Conservation (phyloP, 2,113 vertebrate species). For the Irena cyanogastra region DNA sequence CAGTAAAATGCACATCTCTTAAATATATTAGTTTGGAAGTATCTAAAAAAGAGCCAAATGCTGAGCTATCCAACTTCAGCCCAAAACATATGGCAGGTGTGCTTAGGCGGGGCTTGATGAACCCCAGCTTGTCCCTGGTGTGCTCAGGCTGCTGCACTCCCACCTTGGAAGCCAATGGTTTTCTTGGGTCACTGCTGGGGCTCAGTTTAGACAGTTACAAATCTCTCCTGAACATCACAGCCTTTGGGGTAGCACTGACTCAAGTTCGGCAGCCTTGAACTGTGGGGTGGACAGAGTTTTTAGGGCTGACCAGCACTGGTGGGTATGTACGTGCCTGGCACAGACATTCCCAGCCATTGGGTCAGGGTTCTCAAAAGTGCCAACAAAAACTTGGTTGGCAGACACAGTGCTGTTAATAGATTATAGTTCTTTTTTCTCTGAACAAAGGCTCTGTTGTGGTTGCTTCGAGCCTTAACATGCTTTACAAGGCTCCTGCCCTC, state of each 20-base stretch:
- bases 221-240: neutral
- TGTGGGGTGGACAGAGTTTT: neutral
- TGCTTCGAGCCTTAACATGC: neutral
- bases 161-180: rapidly evolving
- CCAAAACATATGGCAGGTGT: neutral
- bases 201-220: neutral
- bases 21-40: neutral
- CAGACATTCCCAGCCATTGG: neutral
- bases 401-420: neutral
- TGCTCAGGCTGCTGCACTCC: neutral
- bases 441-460: neutral
- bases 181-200: neutral
- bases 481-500: neutral
- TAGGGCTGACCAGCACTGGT: neutral
- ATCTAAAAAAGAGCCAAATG: neutral
- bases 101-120: neutral
- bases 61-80: neutral
- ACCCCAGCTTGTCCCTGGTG: neutral
- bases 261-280: neutral
- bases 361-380: neutral
- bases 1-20: neutral
- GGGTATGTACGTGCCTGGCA: rapidly evolving
- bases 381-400: neutral
- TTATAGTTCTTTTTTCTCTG: neutral
- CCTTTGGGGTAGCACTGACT: neutral